These are phyloP conservation scores for Brachyptera risi DNA, from an alignment of 2,888 invertebrate species.

Conservation along the genomic window DNA sequence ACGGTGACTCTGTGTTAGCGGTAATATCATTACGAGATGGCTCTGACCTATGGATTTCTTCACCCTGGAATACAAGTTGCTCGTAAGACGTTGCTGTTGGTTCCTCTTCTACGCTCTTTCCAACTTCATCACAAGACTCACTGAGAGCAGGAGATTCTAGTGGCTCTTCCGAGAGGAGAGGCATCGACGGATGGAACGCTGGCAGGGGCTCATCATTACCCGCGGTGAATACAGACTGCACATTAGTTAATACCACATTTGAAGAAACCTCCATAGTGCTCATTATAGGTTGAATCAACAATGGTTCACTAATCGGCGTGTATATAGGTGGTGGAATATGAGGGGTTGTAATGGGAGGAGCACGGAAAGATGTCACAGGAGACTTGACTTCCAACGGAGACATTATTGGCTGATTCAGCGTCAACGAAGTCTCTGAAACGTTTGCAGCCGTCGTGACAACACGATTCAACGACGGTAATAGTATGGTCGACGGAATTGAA, in stretches of 20 bases:
- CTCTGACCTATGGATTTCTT: neutral
- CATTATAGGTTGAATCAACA: no score
- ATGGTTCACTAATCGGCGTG: neutral
- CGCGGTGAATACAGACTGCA: neutral
- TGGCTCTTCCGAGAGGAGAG: slow-evolving; percentile 28
- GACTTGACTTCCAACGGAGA: slow-evolving; percentile 68
- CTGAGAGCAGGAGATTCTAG: neutral
- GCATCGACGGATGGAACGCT: slow-evolving; percentile 28
- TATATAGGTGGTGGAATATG: neutral
- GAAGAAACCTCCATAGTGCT: no score
- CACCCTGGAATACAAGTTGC: neutral
- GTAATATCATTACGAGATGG: neutral
- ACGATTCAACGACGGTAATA: slow-evolving; percentile 41
- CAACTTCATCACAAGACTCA: neutral
- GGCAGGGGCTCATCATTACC: neutral
- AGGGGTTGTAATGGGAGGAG: neutral
- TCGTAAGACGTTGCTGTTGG: neutral
- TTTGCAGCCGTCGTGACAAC: slow-evolving; percentile 49
- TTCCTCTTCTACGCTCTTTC: neutral
- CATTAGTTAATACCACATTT: neutral
- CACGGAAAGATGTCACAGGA: neutral
- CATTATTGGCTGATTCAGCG: slow-evolving; percentile 77
- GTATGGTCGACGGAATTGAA: slow-evolving; percentile 56
- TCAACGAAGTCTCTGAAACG: slow-evolving; percentile 70
- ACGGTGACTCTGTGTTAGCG: neutral